A percentile compares a stretch with the other conserved stretches of the same genome.
phyloP scores from a whole-genome alignment of 2,113 vertebrate genomes.

The Origma solitaria region DNA sequence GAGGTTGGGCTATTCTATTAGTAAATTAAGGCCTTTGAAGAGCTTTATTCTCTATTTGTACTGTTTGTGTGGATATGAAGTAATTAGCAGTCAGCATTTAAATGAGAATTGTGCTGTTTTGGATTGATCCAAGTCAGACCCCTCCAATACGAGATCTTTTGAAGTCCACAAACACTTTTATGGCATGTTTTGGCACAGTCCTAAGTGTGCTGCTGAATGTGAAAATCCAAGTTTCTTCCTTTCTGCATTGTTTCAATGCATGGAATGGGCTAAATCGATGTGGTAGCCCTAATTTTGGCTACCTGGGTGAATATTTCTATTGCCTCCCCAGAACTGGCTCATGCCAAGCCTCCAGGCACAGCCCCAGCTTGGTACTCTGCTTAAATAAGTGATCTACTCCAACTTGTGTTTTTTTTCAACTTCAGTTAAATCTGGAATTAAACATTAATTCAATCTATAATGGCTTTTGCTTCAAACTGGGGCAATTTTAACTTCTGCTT shows the following conservation, averaged over 20 bases:
- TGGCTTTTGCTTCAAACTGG: slow-evolving; percentile 22
- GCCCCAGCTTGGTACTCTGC: not conserved
- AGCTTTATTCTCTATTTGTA: not conserved
- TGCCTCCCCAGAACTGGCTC: rapidly evolving
- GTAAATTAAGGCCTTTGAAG: not conserved
- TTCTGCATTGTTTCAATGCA: not conserved
- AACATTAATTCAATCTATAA: slow-evolving; percentile 34
- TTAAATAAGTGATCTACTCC: not conserved
- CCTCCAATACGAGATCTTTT: rapidly evolving
- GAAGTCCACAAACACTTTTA: not conserved
- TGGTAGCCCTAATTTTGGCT: not conserved
- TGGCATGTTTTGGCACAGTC: not conserved
- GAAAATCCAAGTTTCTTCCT: not conserved
- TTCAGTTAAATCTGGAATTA: slow-evolving; percentile 8
- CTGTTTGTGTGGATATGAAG: rapidly evolving
- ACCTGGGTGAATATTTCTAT: rapidly evolving
- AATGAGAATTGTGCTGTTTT: not conserved
- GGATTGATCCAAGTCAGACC: not conserved
- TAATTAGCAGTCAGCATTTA: not conserved
- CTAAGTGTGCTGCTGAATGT: rapidly evolving
- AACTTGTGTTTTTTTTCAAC: not conserved
- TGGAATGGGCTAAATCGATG: too few relatives aligned
- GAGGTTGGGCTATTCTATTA: not conserved
- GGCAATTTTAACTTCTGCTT: slow-evolving; percentile 46
- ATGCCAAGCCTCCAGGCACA: rapidly evolving